phyloP scores from a whole-genome alignment of 2,113 vertebrate species.

The Dicerorhinus sumatrensis region DNA sequence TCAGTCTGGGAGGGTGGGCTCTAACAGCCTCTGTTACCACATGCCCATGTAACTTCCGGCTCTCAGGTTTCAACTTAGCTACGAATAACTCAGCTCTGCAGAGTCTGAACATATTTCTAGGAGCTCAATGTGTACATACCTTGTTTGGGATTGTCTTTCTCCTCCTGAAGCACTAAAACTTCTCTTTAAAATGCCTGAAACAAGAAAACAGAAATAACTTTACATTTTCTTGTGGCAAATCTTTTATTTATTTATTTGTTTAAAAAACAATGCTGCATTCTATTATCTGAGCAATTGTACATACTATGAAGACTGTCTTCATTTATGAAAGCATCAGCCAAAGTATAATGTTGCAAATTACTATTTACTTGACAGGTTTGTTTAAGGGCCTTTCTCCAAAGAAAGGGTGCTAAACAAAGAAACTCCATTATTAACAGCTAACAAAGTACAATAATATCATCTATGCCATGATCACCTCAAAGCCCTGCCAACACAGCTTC shows the following conservation, averaged over 20 bases:
- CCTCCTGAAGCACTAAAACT: conserved; percentile 84
- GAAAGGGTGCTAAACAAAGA: conserved; percentile 34
- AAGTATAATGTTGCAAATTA: conserved; percentile 51
- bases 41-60: neutral
- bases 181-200: conserved; percentile 85
- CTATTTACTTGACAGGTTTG: neutral
- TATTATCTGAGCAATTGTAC: neutral
- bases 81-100: neutral
- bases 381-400: neutral
- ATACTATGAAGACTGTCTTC: neutral
- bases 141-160: conserved; percentile 82
- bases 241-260: neutral
- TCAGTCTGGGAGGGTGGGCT: neutral
- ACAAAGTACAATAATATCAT: neutral
- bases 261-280: neutral
- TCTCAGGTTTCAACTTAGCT: neutral
- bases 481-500: neutral
- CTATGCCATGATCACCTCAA: neutral
- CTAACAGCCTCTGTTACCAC: neutral
- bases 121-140: conserved; percentile 81
- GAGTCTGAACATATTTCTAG: conserved; percentile 42
- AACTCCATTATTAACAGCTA: neutral
- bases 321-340: neutral
- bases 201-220: conserved; percentile 60
- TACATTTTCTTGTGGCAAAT: conserved; percentile 35